phyloP scores from a whole-genome alignment of 2,888 invertebrate species.

The Cinara cedri region DNA sequence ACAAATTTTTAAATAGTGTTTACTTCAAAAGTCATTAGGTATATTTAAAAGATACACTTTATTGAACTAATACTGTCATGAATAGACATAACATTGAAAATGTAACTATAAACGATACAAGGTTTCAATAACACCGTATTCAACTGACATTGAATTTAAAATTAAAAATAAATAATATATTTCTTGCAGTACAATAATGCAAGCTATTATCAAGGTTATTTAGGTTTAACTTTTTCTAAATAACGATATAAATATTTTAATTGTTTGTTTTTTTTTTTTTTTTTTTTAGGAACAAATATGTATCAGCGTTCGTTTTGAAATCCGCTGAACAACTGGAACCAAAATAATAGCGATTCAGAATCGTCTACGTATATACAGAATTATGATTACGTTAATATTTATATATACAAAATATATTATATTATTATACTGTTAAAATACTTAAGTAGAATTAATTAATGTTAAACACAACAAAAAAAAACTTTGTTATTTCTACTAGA shows the following conservation, averaged over 20 bases:
- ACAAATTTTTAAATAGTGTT: no score
- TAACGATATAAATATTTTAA: not conserved
- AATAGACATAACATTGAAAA: no score
- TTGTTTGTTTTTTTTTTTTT: not conserved
- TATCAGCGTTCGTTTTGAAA: constrained; percentile 54
- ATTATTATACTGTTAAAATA: constrained; percentile 45
- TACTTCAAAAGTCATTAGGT: no score
- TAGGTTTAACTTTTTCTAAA: no score
- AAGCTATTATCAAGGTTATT: no score
- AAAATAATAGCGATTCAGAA: constrained; percentile 6
- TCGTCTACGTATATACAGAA: constrained; percentile 24
- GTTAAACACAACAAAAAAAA: constrained; percentile 39
- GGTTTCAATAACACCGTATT: no score
- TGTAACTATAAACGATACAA: no score
- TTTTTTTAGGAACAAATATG: constrained; percentile 34
- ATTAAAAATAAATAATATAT: no score
- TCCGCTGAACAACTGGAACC: constrained; percentile 1
- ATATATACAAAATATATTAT: constrained; percentile 28
- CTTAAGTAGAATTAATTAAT: constrained; percentile 48
- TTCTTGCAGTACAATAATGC: no score
- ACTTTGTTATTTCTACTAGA: constrained; percentile 53
- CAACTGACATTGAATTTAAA: no score
- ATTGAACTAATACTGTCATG: no score
- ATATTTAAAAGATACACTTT: no score
- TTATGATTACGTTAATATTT: constrained; percentile 8